phyloP scores from a whole-genome alignment of 2,888 invertebrate species.

The Fabriciana adippe region DNA sequence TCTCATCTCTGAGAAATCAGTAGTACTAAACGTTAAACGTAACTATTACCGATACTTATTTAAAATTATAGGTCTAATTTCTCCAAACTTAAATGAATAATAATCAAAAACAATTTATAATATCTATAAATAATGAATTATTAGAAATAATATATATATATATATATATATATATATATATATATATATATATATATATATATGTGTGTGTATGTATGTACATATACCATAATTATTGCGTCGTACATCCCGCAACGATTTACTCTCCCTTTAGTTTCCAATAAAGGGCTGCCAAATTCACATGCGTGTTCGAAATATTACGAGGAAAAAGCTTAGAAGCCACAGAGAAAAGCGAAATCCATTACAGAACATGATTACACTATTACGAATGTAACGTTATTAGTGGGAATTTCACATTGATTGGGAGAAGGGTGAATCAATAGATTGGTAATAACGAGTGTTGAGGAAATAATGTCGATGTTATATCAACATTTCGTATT shows the following conservation, averaged over 20 bases:
- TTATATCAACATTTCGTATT: slow-evolving; percentile 5
- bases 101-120: too few species aligned
- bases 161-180: too few species aligned
- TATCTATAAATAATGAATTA: too few species aligned
- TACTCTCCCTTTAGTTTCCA: slow-evolving; percentile 20
- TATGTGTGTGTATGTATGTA: too few species aligned
- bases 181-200: too few species aligned
- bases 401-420: slow-evolving; percentile 34
- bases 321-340: slow-evolving; percentile 30
- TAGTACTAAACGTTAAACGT: too few species aligned
- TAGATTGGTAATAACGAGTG: slow-evolving; percentile 19
- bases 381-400: slow-evolving; percentile 35
- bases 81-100: too few species aligned
- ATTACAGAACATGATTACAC: slow-evolving; percentile 36
- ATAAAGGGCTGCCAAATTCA: slow-evolving; percentile 28
- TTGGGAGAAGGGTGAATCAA: slow-evolving; percentile 28
- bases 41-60: too few species aligned
- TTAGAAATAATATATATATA: too few species aligned
- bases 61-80: too few species aligned
- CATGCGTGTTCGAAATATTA: slow-evolving; percentile 25
- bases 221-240: neutral
- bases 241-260: neutral
- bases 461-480: slow-evolving; percentile 7
- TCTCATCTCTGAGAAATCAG: too few species aligned
- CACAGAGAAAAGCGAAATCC: slow-evolving; percentile 35